Base-by-base conservation (phyloP, 2,797 vertebrate genomes). In the Hypotaenidia okinawae region DNA sequence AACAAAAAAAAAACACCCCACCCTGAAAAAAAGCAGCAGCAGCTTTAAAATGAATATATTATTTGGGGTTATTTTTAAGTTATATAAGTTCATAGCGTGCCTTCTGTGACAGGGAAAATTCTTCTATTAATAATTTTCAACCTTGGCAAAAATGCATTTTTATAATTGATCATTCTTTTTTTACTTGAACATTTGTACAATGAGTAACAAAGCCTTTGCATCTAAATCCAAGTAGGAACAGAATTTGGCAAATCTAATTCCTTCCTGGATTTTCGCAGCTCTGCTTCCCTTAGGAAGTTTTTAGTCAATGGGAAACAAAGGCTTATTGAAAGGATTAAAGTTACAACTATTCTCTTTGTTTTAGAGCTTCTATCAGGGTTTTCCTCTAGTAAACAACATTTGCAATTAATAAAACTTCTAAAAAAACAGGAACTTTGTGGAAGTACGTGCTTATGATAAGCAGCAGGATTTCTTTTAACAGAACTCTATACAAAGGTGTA, bases 221-320 rank as follows among this genome's bases (percentile, higher is more conserved):
- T 97, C 94, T 94, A 92, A 80, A 89, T 95, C 88, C 93, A 74
- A 96, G 68, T 62, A 96, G 94, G 93, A 96, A 51, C 93, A 96
- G 91, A 94, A 95, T 94, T 95, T 96, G 96, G 93, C 94, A 95
- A 97, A 97, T 97, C 97, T 96, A 97, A 98, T 97, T 97, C 97
- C 97, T 97, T 97, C 97, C 98, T 97, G 97, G 97, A 97, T 97
- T 97, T 97, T 98, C 97, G 96, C 97, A 96, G 97, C 97, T 98
- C 96, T 97, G 89, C 97, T 98, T 99, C 99, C 98, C 98, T 96
- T 96, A 98, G 98, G 98, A 99, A 98, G 98, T 98, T 98, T 98
- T 98, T 97, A 97, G 98, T 98, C 96, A 98, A 98, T 99, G 98
- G 98, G 98, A 99, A 98, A 98, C 98, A 98, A 97, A 98, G 95